Conservation (phyloP, 2,797 vertebrate genomes). For the Pempheris klunzingeri region DNA sequence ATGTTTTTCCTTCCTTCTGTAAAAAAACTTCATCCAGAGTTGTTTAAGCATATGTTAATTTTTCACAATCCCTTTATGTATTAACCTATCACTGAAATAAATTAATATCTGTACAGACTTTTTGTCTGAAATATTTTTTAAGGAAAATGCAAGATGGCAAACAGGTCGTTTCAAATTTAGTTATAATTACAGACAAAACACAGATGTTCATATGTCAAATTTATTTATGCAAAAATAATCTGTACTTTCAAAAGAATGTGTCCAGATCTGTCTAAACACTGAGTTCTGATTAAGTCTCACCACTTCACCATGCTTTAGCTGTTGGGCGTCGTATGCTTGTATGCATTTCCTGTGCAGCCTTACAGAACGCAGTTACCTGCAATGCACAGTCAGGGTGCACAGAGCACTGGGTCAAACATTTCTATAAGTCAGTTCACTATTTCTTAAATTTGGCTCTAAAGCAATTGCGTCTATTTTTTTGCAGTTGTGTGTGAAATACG, state of each 20-base stretch:
- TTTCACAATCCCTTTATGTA: neutral
- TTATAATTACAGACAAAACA: neutral
- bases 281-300: neutral
- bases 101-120: conserved; percentile 5
- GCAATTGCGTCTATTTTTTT: neutral
- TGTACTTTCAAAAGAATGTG: conserved; percentile 15
- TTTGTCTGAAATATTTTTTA: neutral
- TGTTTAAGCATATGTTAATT: neutral
- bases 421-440: neutral
- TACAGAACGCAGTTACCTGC: neutral
- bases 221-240: conserved; percentile 57
- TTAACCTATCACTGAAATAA: conserved; percentile 33
- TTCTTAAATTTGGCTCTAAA: neutral
- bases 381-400: neutral
- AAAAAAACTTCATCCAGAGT: neutral
- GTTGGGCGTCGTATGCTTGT: fast-evolving
- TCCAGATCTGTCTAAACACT: conserved; percentile 2
- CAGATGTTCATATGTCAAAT: conserved; percentile 10
- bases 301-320: fast-evolving
- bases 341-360: too few relatives aligned
- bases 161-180: neutral
- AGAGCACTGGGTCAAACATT: neutral
- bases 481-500: conserved; percentile 4
- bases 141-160: neutral
- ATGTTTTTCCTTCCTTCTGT: neutral